Conservation (phyloP, 2,113 vertebrate genomes). For the Neodon shergylaensis region DNA sequence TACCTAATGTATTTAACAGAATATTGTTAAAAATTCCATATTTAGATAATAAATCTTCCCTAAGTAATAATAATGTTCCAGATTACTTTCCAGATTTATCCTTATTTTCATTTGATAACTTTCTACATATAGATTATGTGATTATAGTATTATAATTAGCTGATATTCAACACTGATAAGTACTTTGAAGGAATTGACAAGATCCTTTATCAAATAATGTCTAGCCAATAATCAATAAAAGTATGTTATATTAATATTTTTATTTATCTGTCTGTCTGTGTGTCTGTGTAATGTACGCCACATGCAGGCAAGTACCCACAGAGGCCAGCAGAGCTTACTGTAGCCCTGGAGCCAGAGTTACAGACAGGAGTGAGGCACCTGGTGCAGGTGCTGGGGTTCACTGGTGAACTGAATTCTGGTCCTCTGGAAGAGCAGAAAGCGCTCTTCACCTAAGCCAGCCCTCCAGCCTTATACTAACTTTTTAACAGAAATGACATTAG, state of each 20-base stretch:
- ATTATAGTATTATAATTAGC: slow-evolving; percentile 9
- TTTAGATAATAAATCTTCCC: background rate
- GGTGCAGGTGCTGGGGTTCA: background rate
- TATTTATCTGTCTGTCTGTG: background rate
- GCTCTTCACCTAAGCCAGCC: background rate
- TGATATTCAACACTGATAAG: slow-evolving; percentile 12
- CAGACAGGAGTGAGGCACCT: background rate
- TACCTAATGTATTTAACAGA: slow-evolving; percentile 40
- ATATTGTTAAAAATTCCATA: slow-evolving; percentile 4
- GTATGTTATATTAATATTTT: slow-evolving; percentile 25
- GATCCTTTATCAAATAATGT: slow-evolving; percentile 13
- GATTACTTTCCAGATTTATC: slow-evolving; percentile 44
- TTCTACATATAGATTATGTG: background rate
- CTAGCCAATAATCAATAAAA: background rate
- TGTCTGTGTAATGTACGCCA: background rate
- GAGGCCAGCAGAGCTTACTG: background rate
- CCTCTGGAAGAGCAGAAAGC: background rate
- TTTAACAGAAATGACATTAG: background rate
- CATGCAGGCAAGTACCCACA: background rate
- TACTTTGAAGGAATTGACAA: slow-evolving; percentile 57
- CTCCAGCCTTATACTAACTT: background rate
- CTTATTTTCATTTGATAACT: background rate
- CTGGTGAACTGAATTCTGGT: background rate
- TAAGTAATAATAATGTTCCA: slow-evolving; percentile 26
- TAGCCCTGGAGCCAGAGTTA: background rate